Evolutionary conservation across 1,140 invertebrate genomes (phyloP).

Genomic region (Belonocnema kinseyi): DNA sequence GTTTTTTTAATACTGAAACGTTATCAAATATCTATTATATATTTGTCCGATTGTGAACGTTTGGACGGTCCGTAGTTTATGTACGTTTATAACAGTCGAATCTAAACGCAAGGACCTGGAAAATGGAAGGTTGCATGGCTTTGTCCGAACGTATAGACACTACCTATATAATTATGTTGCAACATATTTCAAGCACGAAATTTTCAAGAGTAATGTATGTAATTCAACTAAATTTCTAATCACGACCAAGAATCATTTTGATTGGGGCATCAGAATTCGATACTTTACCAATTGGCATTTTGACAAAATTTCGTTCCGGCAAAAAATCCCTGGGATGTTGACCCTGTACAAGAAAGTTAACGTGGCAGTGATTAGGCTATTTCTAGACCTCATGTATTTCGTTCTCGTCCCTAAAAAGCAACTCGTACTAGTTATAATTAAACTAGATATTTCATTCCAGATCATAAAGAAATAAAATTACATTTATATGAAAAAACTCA

Average conservation of each 20-base stretch:
- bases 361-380: conserved; percentile 19
- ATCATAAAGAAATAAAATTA: background rate
- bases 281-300: conserved; percentile 9
- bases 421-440: background rate
- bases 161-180: background rate
- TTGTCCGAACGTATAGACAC: too few species aligned
- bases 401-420: conserved; percentile 2
- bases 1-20: too few species aligned
- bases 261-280: background rate
- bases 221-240: background rate
- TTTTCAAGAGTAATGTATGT: background rate
- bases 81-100: too few species aligned
- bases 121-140: too few species aligned
- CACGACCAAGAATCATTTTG: background rate
- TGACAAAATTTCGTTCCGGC: conserved; percentile 9
- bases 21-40: too few species aligned
- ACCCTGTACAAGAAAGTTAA: conserved; percentile 17
- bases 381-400: conserved; percentile 22
- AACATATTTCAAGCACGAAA: background rate
- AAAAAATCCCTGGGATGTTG: conserved; percentile 18
- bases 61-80: too few species aligned
- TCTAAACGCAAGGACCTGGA: too few species aligned
- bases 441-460: conserved; percentile 18
- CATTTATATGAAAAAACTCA: too few species aligned
- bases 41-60: too few species aligned